Evolutionary conservation across 2,888 invertebrate species (phyloP).

Genomic region (Molanna angustata): DNA sequence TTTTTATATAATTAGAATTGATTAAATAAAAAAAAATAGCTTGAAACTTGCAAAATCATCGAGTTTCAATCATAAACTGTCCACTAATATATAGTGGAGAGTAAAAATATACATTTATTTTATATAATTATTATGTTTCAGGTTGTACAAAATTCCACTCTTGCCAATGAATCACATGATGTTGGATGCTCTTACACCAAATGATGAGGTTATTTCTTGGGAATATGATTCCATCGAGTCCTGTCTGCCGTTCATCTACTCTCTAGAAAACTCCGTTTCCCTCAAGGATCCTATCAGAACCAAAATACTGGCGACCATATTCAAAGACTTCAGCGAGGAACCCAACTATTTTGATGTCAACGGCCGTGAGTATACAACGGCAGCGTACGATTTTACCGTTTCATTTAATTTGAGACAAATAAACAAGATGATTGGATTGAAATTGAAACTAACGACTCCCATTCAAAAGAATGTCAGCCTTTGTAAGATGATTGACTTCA

Average conservation of each 20-base stretch:
- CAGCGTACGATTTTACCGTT: no score
- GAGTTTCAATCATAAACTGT: no score
- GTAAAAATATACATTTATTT: not conserved
- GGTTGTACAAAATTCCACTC: constrained; percentile 51
- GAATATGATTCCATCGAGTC: constrained; percentile 52
- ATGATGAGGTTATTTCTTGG: constrained; percentile 46
- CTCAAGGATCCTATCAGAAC: constrained; percentile 10
- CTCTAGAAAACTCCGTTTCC: constrained; percentile 20
- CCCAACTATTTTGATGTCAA: constrained; percentile 21
- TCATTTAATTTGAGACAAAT: no score
- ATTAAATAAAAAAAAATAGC: no score
- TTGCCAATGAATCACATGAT: constrained; percentile 49
- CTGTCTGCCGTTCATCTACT: constrained; percentile 44
- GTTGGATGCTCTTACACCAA: constrained; percentile 42
- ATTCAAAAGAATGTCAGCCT: no score
- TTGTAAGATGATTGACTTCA: no score
- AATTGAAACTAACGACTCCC: no score
- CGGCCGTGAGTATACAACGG: constrained; percentile 12
- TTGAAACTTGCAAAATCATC: no score
- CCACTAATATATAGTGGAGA: no score
- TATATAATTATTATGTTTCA: constrained; percentile 12
- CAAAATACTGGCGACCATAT: constrained; percentile 22
- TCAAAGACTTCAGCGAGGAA: constrained; percentile 29
- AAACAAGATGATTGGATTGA: no score
- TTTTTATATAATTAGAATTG: no score